These are phyloP conservation scores for Pseudolaguvia tuberculata DNA, from an alignment of 2,113 vertebrate genomes.

Conservation along the genomic window DNA sequence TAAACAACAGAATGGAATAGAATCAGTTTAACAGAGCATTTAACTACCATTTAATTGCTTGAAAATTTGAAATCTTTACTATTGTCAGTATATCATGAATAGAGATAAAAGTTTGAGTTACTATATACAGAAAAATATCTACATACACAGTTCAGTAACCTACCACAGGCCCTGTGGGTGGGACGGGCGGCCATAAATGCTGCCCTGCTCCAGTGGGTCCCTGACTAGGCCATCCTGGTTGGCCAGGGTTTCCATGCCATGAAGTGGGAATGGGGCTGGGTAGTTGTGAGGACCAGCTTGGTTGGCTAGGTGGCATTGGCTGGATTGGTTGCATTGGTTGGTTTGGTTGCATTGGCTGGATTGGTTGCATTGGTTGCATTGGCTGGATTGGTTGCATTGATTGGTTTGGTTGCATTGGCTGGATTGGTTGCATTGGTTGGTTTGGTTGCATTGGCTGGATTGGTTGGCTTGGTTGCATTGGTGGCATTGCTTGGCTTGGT, in stretches of 20 bases:
- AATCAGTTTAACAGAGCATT: background rate
- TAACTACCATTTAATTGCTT: background rate
- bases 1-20: background rate
- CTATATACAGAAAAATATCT: background rate
- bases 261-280: conserved; percentile 9
- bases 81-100: background rate
- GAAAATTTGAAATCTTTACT: background rate
- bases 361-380: conserved; percentile 11
- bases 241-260: conserved; percentile 69
- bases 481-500: conserved; percentile 45
- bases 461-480: background rate
- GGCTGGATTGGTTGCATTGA: background rate
- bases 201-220: conserved; percentile 45
- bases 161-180: conserved; percentile 65
- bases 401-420: background rate
- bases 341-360: background rate
- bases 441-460: background rate
- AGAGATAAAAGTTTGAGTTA: background rate
- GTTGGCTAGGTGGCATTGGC: conserved; percentile 12
- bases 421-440: background rate
- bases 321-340: conserved; percentile 34
- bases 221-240: conserved; percentile 71
- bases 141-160: conserved; percentile 38
- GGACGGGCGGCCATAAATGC: conserved; percentile 59
- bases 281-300: conserved; percentile 36